Conservation (phyloP, 2,888 invertebrate species). For the Conus canariensis region DNA sequence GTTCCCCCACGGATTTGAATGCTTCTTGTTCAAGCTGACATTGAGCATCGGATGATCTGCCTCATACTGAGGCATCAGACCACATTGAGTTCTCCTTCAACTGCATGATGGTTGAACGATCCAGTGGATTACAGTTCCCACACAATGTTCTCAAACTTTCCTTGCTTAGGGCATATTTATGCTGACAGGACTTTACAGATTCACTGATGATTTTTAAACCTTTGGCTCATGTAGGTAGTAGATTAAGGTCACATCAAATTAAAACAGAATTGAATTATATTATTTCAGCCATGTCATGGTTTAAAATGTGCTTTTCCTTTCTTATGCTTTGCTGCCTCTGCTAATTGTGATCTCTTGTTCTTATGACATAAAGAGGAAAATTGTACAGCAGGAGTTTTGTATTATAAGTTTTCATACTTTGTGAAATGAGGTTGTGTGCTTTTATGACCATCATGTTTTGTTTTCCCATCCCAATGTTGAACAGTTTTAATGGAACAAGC, state of each 20-base stretch:
- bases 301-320: not conserved
- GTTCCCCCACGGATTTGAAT: not conserved
- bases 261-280: not conserved
- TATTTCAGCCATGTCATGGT: not conserved
- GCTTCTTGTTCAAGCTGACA: not conserved
- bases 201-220: not conserved
- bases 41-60: not conserved
- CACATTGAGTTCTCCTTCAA: not conserved
- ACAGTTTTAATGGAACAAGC: not conserved
- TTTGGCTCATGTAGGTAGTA: not conserved
- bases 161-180: not conserved
- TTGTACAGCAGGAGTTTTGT: not conserved
- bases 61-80: constrained; percentile 17
- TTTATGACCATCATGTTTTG: not conserved
- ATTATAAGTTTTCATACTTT: not conserved
- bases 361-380: not conserved
- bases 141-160: not conserved
- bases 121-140: not conserved
- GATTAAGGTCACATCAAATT: not conserved
- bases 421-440: not conserved
- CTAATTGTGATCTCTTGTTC: not conserved
- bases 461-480: not conserved
- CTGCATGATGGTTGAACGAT: no score
- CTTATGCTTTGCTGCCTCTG: not conserved
- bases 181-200: not conserved